Evolutionary conservation across 2,888 invertebrate genomes (phyloP), one percentile per base, ranked within the genome.

Genomic region (Tipula lateralis): DNA sequence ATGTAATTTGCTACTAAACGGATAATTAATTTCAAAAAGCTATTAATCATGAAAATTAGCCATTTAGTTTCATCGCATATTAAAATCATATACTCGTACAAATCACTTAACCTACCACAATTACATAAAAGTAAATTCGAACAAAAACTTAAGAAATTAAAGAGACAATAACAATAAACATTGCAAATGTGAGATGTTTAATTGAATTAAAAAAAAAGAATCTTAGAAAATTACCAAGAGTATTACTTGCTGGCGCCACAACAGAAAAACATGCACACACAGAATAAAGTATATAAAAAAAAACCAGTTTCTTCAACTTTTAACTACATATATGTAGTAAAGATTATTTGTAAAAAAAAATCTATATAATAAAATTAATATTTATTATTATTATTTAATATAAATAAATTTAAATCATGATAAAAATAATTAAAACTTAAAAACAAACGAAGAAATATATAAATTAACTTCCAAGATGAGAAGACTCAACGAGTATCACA

Each of bases 151-250:
- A 66, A 66, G 66, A 66, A 66, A 66, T 66, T 66, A 66, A 66
- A 66, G 66, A 66, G 66, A 66, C 66, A 66, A 66, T 66, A 66
- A 66, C 66, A 66, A 66, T 66, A 66, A 66, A 66, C 66, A 66
- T 66, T 66, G 66, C 66, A 66, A 66, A 66, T 66, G 66, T 66
- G 66, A 66, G 24, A 66, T 66, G 66, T 66, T 24, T 66, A 66
- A 66, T 66, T 66, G 66, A 66, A 66, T 66, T 66, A 66, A 66
- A 66, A 32, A 32, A 32, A 24, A 66, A 66, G 24, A 66, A 66
- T 66, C 24, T 66, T 66, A 66, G 24, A 66, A 66, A 66, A 66
- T 24, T 66, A 66, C 66, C 66, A 66, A 66, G 66, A 66, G 66
- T 66, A 50, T 50, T 50, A 66, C 66, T 66, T 66, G 66, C 24